Conservation (phyloP, 2,888 invertebrate species). For the Tenodera sinensis region DNA sequence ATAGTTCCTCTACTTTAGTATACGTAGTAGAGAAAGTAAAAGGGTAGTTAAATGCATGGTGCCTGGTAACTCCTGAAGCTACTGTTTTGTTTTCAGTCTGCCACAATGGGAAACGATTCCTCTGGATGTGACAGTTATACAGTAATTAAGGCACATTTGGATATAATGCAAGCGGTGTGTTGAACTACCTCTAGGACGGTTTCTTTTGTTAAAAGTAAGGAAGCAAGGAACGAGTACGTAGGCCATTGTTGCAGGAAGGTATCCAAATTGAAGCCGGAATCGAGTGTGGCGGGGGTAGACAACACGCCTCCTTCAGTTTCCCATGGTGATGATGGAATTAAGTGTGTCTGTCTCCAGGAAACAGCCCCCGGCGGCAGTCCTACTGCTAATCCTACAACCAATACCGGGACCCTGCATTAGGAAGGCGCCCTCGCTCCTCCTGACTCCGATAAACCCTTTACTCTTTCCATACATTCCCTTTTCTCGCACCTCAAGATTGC, state of each 20-base stretch:
- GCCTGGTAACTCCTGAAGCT: too few species aligned
- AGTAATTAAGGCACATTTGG: too few species aligned
- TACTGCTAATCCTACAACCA: conserved; percentile 11
- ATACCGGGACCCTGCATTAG: conserved; percentile 16
- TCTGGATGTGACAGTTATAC: too few species aligned
- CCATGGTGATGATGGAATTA: conserved; percentile 18
- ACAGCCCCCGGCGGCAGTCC: background rate
- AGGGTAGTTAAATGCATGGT: too few species aligned
- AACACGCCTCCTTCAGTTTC: conserved; percentile 18
- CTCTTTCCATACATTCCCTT: background rate
- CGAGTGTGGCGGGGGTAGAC: background rate
- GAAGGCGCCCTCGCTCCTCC: background rate
- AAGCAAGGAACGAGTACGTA: background rate
- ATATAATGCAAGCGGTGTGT: too few species aligned
- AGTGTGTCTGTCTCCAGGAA: conserved; percentile 4
- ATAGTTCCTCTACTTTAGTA: too few species aligned
- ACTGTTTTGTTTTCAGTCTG: too few species aligned
- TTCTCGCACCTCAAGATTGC: background rate
- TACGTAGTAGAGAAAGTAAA: too few species aligned
- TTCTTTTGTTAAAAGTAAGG: too few species aligned
- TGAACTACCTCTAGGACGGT: too few species aligned
- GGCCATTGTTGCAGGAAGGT: background rate
- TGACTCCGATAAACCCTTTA: background rate
- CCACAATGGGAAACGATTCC: too few species aligned
- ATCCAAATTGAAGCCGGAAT: background rate